Evolutionary conservation across 2,797 vertebrate genomes (phyloP), one percentile per base, ranked within the genome.

Genomic region (Corythornis leucogaster): DNA sequence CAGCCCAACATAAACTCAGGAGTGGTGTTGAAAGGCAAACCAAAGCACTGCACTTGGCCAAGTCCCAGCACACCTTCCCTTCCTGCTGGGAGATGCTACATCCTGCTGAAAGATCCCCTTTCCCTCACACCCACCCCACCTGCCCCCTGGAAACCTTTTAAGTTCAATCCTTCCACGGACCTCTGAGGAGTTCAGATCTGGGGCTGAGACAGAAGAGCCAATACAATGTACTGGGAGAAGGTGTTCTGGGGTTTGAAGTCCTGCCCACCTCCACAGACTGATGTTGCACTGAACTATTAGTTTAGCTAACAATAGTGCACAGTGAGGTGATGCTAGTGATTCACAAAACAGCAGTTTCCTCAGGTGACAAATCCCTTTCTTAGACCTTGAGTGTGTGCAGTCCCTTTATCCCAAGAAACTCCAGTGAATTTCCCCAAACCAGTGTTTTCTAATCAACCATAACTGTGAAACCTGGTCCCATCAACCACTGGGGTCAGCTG

Each of bases 1-100:
- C 62, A 73, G 45, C 45, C 80, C 91, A 93, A 88, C n/a, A 89
- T 25, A 74, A 94, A 91, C 68, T 74, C 54, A 13, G 84, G 66
- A 90, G 16, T 1, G 13, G 73, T 71, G 92, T 3, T 85, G 91
- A 92, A 92, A 91, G 86, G 85, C 61, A 87, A 86, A 91, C 73
- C 80, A 91, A 95, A 93, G 77, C 48, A 2, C 46, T 82, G 45
- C 1, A 15, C n/a, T 73, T 58, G 71, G 92, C 78, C 75, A 80
- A 1, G 38, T 88, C 87, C 87, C 90, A 80, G 3, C 2, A 4
- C 7, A 18, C 70, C 66, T 93, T 67, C 86, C 71, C 30, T 78
- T 94, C 84, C 91, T 43, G 73, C 5, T 80, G 33, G 13, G 71
- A 42, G 57, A 74, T 64, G 80, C 5, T 22, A 10, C 1, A 6